Evolutionary conservation across 23 tunicate genomes (phyloP).

Genomic region (Oikopleura albicans): DNA sequence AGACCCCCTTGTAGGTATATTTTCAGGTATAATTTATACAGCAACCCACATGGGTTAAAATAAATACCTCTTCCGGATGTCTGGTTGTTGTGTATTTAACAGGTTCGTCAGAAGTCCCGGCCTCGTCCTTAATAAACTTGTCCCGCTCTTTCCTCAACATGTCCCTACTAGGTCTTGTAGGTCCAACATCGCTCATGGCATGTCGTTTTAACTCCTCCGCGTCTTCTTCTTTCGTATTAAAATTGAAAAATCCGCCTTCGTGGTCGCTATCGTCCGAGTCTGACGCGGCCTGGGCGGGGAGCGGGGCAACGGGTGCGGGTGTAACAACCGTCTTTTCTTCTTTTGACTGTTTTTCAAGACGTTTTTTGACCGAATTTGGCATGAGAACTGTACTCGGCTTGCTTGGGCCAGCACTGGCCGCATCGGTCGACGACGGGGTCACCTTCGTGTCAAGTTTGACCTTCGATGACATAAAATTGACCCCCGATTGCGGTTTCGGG

Average conservation of each 20-base stretch:
- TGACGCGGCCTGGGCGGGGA: not conserved
- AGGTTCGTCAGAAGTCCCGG: not conserved
- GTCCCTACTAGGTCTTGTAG: not conserved
- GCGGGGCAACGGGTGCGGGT: not conserved
- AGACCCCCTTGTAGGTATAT: too few relatives aligned
- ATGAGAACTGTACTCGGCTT: not conserved
- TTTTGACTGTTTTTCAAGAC: not conserved
- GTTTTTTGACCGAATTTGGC: constrained; percentile 11
- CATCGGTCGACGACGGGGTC: not conserved
- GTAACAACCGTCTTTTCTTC: not conserved
- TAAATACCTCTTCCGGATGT: constrained; percentile 3
- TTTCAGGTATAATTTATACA: too few relatives aligned
- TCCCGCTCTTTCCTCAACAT: not conserved
- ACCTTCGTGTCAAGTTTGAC: not conserved
- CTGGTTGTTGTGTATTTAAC: not conserved
- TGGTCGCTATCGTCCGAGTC: not conserved
- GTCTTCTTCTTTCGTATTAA: not conserved
- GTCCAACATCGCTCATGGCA: not conserved
- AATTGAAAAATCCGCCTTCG: not conserved
- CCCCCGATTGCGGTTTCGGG: not conserved
- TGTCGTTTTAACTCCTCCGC: not conserved
- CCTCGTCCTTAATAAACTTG: not conserved
- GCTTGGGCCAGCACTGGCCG: not conserved
- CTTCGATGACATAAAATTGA: not conserved
- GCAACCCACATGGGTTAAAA: too few relatives aligned